phyloP scores from a whole-genome alignment of 2,113 vertebrate genomes.

The Nothocercus julius region DNA sequence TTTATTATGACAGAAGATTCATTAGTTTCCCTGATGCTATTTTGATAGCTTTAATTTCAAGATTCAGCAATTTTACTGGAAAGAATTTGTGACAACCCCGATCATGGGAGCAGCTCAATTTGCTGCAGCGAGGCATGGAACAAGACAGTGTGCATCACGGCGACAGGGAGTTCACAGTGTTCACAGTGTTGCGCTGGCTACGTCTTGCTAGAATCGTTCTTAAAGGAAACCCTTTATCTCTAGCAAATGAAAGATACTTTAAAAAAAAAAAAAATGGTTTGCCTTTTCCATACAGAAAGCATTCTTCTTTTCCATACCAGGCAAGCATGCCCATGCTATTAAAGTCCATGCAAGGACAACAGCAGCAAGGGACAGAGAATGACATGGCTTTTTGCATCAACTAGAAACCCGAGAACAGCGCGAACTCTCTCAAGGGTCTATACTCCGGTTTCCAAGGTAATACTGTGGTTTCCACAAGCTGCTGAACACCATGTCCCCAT shows the following conservation, averaged over 20 bases:
- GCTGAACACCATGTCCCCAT: neutral
- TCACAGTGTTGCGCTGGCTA: neutral
- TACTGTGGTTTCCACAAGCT: neutral
- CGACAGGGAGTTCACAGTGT: neutral
- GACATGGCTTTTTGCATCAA: neutral
- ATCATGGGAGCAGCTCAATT: neutral
- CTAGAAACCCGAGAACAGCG: neutral
- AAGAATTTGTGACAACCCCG: neutral
- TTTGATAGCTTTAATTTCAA: slow-evolving; percentile 14
- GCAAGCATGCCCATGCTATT: neutral
- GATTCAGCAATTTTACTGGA: slow-evolving; percentile 24
- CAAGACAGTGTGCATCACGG: neutral
- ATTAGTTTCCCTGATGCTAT: slow-evolving; percentile 8
- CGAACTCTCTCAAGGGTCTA: neutral
- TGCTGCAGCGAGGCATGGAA: neutral
- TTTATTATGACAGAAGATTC: neutral
- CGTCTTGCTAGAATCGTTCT: neutral
- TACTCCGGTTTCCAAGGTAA: neutral
- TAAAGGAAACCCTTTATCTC: neutral
- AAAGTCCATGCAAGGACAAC: neutral
- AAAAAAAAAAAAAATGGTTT: neutral
- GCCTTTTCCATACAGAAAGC: neutral
- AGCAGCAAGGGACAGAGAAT: neutral
- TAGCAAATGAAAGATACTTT: neutral
- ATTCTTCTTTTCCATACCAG: neutral